phyloP scores from a whole-genome alignment of 2,888 invertebrate genomes.

The Orthosia gothica region DNA sequence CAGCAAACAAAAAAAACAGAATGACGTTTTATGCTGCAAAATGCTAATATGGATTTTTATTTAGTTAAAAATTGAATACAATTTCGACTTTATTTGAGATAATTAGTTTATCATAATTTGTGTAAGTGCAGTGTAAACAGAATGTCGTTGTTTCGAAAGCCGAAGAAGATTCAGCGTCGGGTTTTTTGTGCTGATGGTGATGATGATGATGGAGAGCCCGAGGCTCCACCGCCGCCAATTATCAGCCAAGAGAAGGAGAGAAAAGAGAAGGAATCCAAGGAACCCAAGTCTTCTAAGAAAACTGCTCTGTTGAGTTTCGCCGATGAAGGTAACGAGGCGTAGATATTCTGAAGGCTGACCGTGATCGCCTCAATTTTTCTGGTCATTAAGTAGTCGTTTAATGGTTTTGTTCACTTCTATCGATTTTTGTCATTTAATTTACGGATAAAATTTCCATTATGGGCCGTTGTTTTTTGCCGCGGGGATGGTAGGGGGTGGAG shows the following conservation, averaged over 20 bases:
- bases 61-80: background rate
- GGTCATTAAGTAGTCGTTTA: background rate
- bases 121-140: conserved; percentile 45
- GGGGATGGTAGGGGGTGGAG: too few species aligned
- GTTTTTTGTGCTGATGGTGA: conserved; percentile 94
- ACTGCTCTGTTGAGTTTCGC: conserved; percentile 95
- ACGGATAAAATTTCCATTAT: too few species aligned
- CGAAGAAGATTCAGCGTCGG: conserved; percentile 95
- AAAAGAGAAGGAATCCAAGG: conserved; percentile 78
- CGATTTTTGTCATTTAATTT: background rate
- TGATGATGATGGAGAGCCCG: conserved; percentile 92
- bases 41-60: conserved; percentile 14
- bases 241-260: conserved; percentile 84
- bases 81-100: background rate
- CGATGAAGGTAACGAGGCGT: conserved; percentile 91
- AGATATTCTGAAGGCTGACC: conserved; percentile 24
- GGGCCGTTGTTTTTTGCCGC: too few species aligned
- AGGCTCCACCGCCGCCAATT: conserved; percentile 89
- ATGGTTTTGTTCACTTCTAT: conserved; percentile 25
- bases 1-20: conserved; percentile 18
- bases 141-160: conserved; percentile 97
- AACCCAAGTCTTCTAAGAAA: conserved; percentile 91
- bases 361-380: conserved; percentile 10
- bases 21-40: conserved; percentile 9
- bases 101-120: background rate